Percentiles rank a stretch among this genome's conserved stretches.
Evolutionary conservation across 2,797 vertebrate genomes (phyloP).

Genomic region (Loris lydekkerianus): DNA sequence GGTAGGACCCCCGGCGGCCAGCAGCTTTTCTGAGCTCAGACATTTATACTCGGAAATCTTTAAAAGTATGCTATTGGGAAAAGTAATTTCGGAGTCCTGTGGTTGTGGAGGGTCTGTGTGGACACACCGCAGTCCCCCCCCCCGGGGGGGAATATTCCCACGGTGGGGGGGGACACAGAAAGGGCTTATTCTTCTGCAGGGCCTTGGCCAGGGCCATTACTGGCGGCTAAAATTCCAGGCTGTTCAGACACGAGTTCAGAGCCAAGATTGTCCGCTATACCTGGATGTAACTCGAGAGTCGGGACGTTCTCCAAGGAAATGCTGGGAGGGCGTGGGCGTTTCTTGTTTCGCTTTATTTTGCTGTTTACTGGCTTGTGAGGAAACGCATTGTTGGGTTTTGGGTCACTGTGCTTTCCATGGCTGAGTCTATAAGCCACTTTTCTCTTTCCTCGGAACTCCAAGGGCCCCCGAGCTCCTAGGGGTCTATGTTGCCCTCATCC

Average conservation of each 20-base stretch:
- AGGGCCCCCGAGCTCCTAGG: accelerated
- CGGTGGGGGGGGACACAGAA: accelerated
- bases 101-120: neutral
- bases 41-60: accelerated
- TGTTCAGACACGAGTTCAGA: accelerated
- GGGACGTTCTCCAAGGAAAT: accelerated
- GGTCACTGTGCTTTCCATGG: accelerated
- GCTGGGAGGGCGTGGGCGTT: accelerated
- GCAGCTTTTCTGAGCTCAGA: too few relatives aligned
- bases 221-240: neutral
- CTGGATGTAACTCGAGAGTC: accelerated
- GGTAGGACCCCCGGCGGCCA: slow-evolving; percentile 88
- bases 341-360: accelerated
- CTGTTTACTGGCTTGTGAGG: neutral
- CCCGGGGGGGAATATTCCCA: neutral
- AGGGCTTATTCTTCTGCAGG: accelerated
- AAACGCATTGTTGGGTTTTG: accelerated
- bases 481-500: neutral
- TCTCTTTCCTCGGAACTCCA: neutral
- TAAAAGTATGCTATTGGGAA: accelerated
- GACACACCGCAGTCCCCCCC: neutral
- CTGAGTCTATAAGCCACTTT: neutral
- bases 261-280: accelerated
- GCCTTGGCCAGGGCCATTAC: accelerated
- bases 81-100: accelerated